A percentile compares a stretch with the other conserved stretches of the same genome.
Conservation (phyloP, 1,140 invertebrate genomes). For the Ostrea edulis region DNA sequence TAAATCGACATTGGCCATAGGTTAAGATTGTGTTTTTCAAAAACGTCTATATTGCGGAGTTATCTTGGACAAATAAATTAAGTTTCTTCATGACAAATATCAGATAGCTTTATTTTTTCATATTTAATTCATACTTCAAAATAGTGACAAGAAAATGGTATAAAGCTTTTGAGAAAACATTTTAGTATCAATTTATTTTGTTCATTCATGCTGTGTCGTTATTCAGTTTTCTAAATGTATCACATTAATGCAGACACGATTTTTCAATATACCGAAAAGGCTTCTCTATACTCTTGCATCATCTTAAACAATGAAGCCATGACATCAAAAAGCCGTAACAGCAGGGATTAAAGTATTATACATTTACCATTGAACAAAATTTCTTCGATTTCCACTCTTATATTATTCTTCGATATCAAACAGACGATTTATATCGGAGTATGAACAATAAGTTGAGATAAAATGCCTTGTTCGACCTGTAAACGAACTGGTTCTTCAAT, state of each 20-base stretch:
- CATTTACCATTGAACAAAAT: constrained; percentile 10
- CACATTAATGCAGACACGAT: background rate
- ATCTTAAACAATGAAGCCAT: background rate
- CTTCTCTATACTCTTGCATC: background rate
- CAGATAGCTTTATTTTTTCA: too few species aligned
- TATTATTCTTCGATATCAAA: background rate
- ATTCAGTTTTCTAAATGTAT: background rate
- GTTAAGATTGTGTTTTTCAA: too few species aligned
- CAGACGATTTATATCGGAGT: constrained; percentile 24
- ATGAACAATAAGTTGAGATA: constrained; percentile 30
- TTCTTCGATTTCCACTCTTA: constrained; percentile 28
- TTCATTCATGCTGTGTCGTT: background rate
- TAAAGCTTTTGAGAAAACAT: too few species aligned
- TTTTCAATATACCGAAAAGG: background rate
- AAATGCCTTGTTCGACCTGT: constrained; percentile 15
- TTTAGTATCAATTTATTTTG: background rate
- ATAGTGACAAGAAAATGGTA: too few species aligned
- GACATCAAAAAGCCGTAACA: background rate
- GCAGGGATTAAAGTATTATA: constrained; percentile 1
- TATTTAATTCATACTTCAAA: too few species aligned
- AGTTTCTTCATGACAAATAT: too few species aligned
- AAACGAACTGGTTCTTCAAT: constrained; percentile 12
- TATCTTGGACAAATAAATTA: too few species aligned
- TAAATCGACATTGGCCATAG: too few species aligned
- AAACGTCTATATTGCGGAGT: too few species aligned